Evolutionary conservation across 2,113 vertebrate genomes (phyloP).

Genomic region (Clarias macrocephalus): DNA sequence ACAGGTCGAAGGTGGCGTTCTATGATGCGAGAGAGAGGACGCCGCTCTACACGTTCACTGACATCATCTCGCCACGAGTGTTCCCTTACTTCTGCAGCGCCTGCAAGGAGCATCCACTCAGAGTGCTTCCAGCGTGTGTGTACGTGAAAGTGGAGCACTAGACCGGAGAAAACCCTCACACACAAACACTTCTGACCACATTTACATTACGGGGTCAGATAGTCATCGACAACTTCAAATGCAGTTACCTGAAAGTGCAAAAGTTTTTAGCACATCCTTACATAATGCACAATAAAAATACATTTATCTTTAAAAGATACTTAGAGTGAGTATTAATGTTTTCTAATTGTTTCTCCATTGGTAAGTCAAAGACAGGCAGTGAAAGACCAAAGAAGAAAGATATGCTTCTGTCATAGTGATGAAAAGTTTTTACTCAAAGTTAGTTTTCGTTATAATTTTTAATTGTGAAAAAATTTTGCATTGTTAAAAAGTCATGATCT

Average conservation of each 20-base stretch:
- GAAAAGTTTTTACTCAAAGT: too few species aligned
- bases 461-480: background rate
- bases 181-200: background rate
- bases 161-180: background rate
- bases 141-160: conserved; percentile 61
- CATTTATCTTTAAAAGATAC: background rate
- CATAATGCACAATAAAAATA: background rate
- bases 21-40: conserved; percentile 67
- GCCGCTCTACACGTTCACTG: conserved; percentile 71
- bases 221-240: background rate
- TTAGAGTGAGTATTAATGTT: background rate
- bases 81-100: conserved; percentile 77
- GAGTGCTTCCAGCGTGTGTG: conserved; percentile 63
- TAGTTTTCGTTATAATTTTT: too few species aligned
- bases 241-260: background rate
- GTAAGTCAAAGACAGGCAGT: background rate
- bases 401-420: too few species aligned
- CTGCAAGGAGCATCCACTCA: conserved; percentile 74
- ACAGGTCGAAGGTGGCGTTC: conserved; percentile 73
- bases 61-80: conserved; percentile 60
- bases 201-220: background rate
- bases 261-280: background rate
- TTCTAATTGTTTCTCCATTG: background rate
- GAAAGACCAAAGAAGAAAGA: background rate
- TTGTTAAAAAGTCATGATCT: background rate